phyloP scores from a whole-genome alignment of 2,888 invertebrate genomes.

The Stenoptilia bipunctidactyla region DNA sequence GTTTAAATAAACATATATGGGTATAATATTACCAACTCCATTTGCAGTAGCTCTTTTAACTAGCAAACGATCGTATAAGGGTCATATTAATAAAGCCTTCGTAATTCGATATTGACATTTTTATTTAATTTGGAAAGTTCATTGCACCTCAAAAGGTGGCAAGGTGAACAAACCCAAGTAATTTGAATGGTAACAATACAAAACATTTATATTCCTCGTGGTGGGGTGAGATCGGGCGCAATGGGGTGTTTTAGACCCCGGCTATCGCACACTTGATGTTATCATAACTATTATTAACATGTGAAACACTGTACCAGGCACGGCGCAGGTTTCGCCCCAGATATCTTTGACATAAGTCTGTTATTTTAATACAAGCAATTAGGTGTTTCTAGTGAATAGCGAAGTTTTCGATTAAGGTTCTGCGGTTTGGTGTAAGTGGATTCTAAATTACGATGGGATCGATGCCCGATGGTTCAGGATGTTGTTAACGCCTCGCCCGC shows the following conservation, averaged over 20 bases:
- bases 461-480: background rate
- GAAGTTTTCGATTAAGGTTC: conserved; percentile 61
- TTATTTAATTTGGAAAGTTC: background rate
- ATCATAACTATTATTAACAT: conserved; percentile 71
- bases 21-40: too few relatives aligned
- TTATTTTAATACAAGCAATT: conserved; percentile 70
- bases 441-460: conserved; percentile 45
- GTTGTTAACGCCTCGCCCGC: too few relatives aligned
- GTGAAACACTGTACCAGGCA: conserved; percentile 60
- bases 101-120: background rate
- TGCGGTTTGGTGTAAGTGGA: conserved; percentile 67
- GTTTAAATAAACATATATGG: too few relatives aligned
- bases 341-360: conserved; percentile 69
- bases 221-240: conserved; percentile 22
- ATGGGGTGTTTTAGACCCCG: too few relatives aligned
- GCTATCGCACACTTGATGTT: conserved; percentile 68
- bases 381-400: conserved; percentile 38
- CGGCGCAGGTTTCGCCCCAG: conserved; percentile 51
- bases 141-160: conserved; percentile 3
- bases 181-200: conserved; percentile 18
- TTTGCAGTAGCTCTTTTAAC: too few relatives aligned
- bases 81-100: too few relatives aligned
- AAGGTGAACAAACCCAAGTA: conserved; percentile 25
- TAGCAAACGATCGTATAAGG: too few relatives aligned
- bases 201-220: conserved; percentile 18